phyloP scores from a whole-genome alignment of 1,140 invertebrate species.

The Bombus haemorrhoidalis region DNA sequence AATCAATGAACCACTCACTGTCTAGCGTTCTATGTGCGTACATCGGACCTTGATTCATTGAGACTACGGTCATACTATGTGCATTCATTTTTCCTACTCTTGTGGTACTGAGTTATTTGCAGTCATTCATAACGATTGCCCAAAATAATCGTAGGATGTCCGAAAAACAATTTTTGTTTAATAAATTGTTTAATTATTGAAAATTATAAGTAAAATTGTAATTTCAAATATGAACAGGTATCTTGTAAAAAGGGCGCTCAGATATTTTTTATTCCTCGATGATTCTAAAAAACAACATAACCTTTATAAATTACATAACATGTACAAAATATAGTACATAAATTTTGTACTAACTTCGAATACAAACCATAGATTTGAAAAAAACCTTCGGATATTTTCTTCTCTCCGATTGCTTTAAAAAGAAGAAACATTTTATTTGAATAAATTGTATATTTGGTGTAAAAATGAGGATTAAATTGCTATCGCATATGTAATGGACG shows the following conservation, averaged over 20 bases:
- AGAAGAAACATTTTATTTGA: not conserved
- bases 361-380: not conserved
- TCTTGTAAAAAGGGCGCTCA: not conserved
- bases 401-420: not conserved
- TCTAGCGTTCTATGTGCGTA: not conserved
- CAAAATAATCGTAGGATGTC: not conserved
- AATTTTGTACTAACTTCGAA: not conserved
- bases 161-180: not conserved
- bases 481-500: conserved; percentile 19
- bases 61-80: not conserved
- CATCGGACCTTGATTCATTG: conserved; percentile 9
- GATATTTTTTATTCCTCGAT: too few relatives aligned
- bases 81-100: conserved; percentile 9
- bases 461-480: not conserved
- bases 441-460: not conserved
- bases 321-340: not conserved
- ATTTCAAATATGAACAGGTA: not conserved
- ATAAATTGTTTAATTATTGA: not conserved
- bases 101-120: not conserved
- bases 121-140: not conserved
- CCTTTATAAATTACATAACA: not conserved
- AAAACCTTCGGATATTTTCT: not conserved
- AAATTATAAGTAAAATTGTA: not conserved
- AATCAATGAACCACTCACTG: conserved; percentile 24
- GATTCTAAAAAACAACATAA: not conserved